Evolutionary conservation across 2,888 invertebrate genomes (phyloP).

Genomic region (Thumatha senex): DNA sequence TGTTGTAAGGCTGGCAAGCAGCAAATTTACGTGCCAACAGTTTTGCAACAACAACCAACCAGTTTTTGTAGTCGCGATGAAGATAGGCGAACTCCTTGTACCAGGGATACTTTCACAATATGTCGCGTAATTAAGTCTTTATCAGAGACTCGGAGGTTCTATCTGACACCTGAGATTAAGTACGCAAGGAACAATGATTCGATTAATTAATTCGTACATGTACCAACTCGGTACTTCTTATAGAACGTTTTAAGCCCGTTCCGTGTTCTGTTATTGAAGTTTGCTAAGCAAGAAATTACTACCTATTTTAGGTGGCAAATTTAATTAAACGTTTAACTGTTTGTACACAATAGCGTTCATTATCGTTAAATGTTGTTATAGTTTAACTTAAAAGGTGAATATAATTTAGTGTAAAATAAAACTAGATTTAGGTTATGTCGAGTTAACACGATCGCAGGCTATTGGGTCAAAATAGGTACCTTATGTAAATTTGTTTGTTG

Average conservation of each 20-base stretch:
- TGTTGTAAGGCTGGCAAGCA: slow-evolving; percentile 54
- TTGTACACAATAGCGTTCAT: slow-evolving; percentile 14
- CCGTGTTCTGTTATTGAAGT: slow-evolving; percentile 30
- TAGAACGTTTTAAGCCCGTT: slow-evolving; percentile 22
- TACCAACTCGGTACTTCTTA: slow-evolving; percentile 25
- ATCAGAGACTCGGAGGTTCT: slow-evolving; percentile 41
- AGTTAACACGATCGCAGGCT: no score
- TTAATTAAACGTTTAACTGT: slow-evolving; percentile 40
- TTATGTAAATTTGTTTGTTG: no score
- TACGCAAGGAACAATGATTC: slow-evolving; percentile 48
- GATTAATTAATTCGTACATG: slow-evolving; percentile 48
- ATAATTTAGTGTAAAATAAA: not conserved
- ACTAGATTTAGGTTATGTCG: not conserved
- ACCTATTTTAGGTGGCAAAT: slow-evolving; percentile 36
- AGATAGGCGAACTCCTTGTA: slow-evolving; percentile 61
- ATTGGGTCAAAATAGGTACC: no score
- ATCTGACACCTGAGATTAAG: slow-evolving; percentile 55
- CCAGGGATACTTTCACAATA: slow-evolving; percentile 47
- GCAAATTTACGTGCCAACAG: slow-evolving; percentile 52
- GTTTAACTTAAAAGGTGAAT: slow-evolving; percentile 12
- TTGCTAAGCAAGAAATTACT: slow-evolving; percentile 35
- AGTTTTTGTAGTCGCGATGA: slow-evolving; percentile 68
- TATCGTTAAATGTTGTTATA: slow-evolving; percentile 18
- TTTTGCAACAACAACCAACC: slow-evolving; percentile 67
- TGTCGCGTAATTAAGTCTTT: slow-evolving; percentile 46